phyloP scores from a whole-genome alignment of 1,140 invertebrate genomes.

The Idris sp. region DNA sequence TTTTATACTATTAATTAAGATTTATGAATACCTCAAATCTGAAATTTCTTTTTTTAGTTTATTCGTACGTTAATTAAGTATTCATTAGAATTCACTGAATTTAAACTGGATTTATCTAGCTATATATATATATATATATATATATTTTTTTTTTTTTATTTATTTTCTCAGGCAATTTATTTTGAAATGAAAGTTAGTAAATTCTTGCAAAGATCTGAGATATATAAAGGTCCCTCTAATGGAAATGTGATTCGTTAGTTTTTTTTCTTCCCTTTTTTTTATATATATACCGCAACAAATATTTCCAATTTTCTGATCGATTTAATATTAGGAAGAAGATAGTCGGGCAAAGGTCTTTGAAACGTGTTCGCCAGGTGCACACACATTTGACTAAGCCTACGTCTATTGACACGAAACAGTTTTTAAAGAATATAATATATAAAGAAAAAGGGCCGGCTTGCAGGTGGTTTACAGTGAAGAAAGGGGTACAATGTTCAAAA shows the following conservation, averaged over 20 bases:
- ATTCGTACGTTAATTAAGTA: conserved; percentile 18
- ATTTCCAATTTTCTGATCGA: conserved; percentile 57
- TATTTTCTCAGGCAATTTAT: no score
- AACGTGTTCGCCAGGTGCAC: conserved; percentile 41
- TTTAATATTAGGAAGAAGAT: conserved; percentile 40
- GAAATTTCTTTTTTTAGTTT: no score
- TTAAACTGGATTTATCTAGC: no score
- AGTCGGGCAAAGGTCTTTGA: conserved; percentile 28
- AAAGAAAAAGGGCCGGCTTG: conserved; percentile 19
- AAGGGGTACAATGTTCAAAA: conserved; percentile 20
- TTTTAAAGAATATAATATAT: conserved; percentile 25
- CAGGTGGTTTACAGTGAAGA: conserved; percentile 37
- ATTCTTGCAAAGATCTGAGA: conserved; percentile 7
- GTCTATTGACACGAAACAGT: conserved; percentile 44
- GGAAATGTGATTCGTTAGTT: conserved; percentile 41
- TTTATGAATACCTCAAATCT: no score
- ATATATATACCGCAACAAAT: conserved; percentile 37
- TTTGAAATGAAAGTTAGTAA: conserved; percentile 12
- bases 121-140: no score
- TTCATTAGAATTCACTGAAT: no score
- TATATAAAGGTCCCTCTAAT: conserved; percentile 5
- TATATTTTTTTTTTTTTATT: no score
- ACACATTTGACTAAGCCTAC: conserved; percentile 38
- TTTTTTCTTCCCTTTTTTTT: no score
- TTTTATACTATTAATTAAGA: neutral